Evolutionary conservation across 1,140 invertebrate species (phyloP).

Genomic region (Thalassaphorura encarpata): DNA sequence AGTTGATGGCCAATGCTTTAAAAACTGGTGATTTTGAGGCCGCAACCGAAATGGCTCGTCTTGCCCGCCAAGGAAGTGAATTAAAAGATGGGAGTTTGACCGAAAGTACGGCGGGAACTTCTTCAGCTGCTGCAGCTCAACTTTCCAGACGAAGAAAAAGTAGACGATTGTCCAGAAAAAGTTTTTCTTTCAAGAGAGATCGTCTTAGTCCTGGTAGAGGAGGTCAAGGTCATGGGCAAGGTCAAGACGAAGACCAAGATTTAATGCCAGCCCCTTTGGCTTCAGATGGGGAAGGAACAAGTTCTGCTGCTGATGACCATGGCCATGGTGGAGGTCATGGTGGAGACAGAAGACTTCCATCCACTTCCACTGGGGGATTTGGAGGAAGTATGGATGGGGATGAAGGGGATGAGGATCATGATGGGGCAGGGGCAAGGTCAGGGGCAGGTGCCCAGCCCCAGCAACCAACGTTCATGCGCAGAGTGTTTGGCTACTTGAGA

Average conservation of each 20-base stretch:
- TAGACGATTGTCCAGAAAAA: slow-evolving; percentile 22
- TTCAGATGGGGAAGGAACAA: slow-evolving; percentile 1
- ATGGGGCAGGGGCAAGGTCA: background rate
- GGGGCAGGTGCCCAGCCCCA: background rate
- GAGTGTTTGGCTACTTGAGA: slow-evolving; percentile 40
- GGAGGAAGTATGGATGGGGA: slow-evolving; percentile 23
- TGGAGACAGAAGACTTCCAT: too few species aligned
- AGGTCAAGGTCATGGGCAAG: background rate
- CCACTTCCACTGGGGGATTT: slow-evolving; percentile 19
- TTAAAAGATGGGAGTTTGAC: slow-evolving; percentile 21
- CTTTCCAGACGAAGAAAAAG: slow-evolving; percentile 12
- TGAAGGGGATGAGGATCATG: slow-evolving; percentile 16
- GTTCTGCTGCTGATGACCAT: slow-evolving; percentile 7
- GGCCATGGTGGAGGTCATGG: too few species aligned
- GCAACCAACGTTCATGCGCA: slow-evolving; percentile 18
- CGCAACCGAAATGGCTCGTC: slow-evolving; percentile 48
- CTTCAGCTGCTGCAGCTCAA: background rate
- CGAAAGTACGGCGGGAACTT: slow-evolving; percentile 12
- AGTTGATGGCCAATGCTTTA: slow-evolving; percentile 67
- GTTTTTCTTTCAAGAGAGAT: slow-evolving; percentile 22
- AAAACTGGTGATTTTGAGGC: slow-evolving; percentile 62
- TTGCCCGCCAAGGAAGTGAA: slow-evolving; percentile 32
- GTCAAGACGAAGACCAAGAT: background rate
- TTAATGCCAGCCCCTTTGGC: slow-evolving; percentile 3
- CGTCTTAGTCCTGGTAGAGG: background rate